Evolutionary conservation across 2,888 invertebrate species (phyloP).

Genomic region (Homarus gammarus): DNA sequence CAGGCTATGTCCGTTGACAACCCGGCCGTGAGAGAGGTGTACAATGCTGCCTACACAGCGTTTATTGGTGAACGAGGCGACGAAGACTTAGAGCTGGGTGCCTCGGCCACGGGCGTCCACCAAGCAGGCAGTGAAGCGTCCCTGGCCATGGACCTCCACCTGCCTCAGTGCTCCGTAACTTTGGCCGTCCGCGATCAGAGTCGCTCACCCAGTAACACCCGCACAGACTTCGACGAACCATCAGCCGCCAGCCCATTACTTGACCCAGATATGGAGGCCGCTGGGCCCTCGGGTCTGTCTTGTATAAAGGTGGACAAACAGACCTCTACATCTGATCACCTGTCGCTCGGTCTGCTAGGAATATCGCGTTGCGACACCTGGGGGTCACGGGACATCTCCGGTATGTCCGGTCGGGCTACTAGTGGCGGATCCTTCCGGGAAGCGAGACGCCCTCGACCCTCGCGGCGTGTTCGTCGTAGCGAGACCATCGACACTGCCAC

Average conservation of each 20-base stretch:
- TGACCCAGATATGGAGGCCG: conserved; percentile 21
- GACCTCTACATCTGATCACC: conserved; percentile 72
- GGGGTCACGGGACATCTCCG: conserved; percentile 58
- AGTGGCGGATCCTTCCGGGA: conserved; percentile 73
- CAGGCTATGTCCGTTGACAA: conserved; percentile 92
- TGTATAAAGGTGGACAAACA: conserved; percentile 74
- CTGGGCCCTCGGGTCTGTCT: conserved; percentile 27
- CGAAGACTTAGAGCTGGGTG: conserved; percentile 81
- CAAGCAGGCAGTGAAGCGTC: conserved; percentile 82
- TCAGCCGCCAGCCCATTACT: conserved; percentile 32
- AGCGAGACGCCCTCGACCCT: conserved; percentile 56
- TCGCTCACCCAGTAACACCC: conserved; percentile 79
- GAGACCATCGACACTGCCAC: conserved; percentile 78
- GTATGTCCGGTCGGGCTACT: conserved; percentile 40
- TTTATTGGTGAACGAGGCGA: conserved; percentile 78
- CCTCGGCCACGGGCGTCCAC: conserved; percentile 77
- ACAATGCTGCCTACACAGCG: conserved; percentile 76
- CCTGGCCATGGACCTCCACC: conserved; percentile 88
- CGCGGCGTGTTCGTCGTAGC: conserved; percentile 72
- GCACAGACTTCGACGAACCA: conserved; percentile 51
- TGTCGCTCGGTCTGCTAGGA: conserved; percentile 51
- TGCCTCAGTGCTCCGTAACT: conserved; percentile 82
- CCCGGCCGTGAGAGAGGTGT: conserved; percentile 77
- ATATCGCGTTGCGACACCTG: conserved; percentile 63
- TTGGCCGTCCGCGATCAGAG: conserved; percentile 82